These are phyloP conservation scores for Eueides isabella DNA, from an alignment of 1,140 invertebrate species.

Conservation along the genomic window DNA sequence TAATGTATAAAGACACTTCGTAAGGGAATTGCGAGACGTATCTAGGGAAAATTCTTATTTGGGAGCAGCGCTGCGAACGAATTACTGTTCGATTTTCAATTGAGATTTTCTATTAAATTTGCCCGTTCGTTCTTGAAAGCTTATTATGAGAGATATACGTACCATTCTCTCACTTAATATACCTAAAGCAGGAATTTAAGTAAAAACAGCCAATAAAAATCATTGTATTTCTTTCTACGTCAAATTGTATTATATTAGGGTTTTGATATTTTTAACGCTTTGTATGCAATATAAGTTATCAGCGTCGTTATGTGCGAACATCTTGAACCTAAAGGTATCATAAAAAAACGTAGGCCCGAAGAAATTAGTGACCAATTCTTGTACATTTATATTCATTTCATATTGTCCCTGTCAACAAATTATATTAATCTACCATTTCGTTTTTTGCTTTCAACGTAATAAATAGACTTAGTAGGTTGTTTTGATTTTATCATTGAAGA, in stretches of 20 bases:
- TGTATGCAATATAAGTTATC: conserved; percentile 64
- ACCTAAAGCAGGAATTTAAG: background rate
- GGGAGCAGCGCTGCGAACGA: conserved; percentile 45
- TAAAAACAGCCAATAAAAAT: background rate
- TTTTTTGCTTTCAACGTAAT: conserved; percentile 9
- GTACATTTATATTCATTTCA: conserved; percentile 54
- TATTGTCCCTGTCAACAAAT: conserved; percentile 63
- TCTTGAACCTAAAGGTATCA: conserved; percentile 59
- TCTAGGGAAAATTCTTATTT: conserved; percentile 43
- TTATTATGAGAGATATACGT: conserved; percentile 20
- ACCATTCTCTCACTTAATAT: conserved; percentile 12
- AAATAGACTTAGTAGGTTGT: background rate
- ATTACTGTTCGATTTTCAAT: conserved; percentile 59
- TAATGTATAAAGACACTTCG: conserved; percentile 36
- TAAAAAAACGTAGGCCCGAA: conserved; percentile 67
- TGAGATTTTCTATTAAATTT: conserved; percentile 58
- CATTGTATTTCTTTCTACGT: background rate
- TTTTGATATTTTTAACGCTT: conserved; percentile 43
- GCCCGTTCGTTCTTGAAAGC: conserved; percentile 22
- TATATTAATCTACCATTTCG: conserved; percentile 33
- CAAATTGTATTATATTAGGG: background rate
- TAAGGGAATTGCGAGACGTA: conserved; percentile 44
- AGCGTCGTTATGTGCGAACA: conserved; percentile 52
- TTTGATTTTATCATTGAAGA: background rate
- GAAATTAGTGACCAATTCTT: conserved; percentile 46